Percentiles rank a stretch among this genome's conserved stretches.
Evolutionary conservation across 2,113 vertebrate species (phyloP).

Genomic region (Corythaeola cristata): DNA sequence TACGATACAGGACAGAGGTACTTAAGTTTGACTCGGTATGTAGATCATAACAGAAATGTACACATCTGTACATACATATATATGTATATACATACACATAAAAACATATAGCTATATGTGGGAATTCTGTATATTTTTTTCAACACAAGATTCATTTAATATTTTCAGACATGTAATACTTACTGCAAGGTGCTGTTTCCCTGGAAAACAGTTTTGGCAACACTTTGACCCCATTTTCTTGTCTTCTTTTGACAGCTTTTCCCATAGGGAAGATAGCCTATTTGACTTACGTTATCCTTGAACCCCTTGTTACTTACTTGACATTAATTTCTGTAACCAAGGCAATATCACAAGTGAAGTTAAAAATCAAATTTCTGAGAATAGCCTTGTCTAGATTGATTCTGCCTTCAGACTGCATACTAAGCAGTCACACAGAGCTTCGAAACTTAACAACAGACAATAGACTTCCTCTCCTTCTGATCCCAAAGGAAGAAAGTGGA

Average conservation of each 20-base stretch:
- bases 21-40: background rate
- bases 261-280: background rate
- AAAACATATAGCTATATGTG: background rate
- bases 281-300: conserved; percentile 47
- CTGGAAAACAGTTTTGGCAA: background rate
- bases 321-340: conserved; percentile 47
- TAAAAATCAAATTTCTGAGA: conserved; percentile 32
- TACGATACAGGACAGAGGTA: background rate
- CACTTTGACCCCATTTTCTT: background rate
- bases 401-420: background rate
- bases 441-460: background rate
- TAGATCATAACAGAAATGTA: background rate
- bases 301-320: conserved; percentile 25
- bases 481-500: background rate
- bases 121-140: background rate
- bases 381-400: conserved; percentile 4
- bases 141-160: background rate
- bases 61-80: rapidly evolving
- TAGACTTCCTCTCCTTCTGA: background rate
- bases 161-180: background rate
- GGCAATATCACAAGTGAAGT: conserved; percentile 14
- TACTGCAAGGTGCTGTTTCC: background rate
- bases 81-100: background rate
- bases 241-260: background rate
- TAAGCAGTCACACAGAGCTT: background rate